Base-by-base conservation (phyloP, 2,888 invertebrate species). In the Loripinus fragilis region DNA sequence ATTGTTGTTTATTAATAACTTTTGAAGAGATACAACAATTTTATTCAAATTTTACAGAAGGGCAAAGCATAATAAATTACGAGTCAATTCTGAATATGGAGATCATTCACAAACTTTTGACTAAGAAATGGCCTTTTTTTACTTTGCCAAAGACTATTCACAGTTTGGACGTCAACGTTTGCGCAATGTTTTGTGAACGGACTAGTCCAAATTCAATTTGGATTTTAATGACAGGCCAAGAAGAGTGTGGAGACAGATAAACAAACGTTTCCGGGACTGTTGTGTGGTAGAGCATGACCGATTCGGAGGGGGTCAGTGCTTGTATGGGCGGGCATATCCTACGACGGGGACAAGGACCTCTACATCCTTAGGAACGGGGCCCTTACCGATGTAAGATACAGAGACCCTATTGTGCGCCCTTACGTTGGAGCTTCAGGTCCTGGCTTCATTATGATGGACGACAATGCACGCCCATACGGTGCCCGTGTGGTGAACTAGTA, bases 361-460 rank as follows among this genome's bases (percentile, higher is more conserved):
- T 15, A 52, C 25, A 15, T 52, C 25, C 23, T 52, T 25, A 23
- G 23, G n/a, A 10, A n/a, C 25, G 25, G 52, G 12, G 52, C 52
- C 10, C 52, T 52, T 2, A 52, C 52, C n/a, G 28, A 28, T 52
- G 23, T 52, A 25, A 52, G 28, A 28, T 52, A n/a, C 52, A 5
- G 2, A 12, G n/a, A n/a, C 28, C 52, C 52, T 25, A 52, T 52
- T 20, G 17, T 52, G 52, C 12, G 52, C 12, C 52, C 52, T 25
- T 52, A 20, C 3, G 52, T 28, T 52, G 52, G 52, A 28, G 25
- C 52, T 8, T 10, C 20, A 5, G 50, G 50, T n/a, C 5, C 10
- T 23, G 45, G n/a, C 28, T 52, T 28, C 23, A 23, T 33, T n/a
- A 7, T 33, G 15, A 65, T 65, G 65, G 65, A 65, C 65, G 65